A percentile compares a stretch with the other conserved stretches of the same genome.
phyloP scores from a whole-genome alignment of 2,113 vertebrate species.

The Rhinoderma darwinii region DNA sequence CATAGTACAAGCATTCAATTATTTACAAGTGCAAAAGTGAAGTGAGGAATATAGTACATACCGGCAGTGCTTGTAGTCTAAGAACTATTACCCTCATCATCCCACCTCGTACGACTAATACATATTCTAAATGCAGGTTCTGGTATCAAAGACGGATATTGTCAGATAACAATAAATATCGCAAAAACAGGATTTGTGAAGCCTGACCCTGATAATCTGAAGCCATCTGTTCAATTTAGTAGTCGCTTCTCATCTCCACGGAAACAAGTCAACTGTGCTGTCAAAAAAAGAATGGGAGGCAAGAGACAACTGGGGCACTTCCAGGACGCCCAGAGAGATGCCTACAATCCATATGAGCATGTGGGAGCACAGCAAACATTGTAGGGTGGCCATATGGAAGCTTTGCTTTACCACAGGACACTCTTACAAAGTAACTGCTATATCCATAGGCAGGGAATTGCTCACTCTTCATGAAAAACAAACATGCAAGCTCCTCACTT shows the following conservation, averaged over 20 bases:
- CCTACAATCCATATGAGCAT: constrained; percentile 40
- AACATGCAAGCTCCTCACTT: background rate
- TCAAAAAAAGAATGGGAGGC: constrained; percentile 8
- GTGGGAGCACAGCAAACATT: constrained; percentile 32
- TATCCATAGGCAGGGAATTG: background rate
- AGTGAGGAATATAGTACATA: background rate
- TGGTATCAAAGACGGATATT: background rate
- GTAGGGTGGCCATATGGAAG: constrained; percentile 42
- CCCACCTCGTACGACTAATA: background rate
- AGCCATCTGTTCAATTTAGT: constrained; percentile 49
- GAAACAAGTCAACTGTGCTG: constrained; percentile 53
- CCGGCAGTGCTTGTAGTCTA: background rate
- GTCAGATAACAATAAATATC: constrained; percentile 2
- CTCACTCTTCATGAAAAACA: background rate
- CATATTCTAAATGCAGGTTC: background rate
- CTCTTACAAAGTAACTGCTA: background rate
- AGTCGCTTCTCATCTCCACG: constrained; percentile 48
- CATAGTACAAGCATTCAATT: background rate
- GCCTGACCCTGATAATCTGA: constrained; percentile 37
- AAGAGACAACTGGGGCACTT: constrained; percentile 34
- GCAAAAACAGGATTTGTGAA: constrained; percentile 37
- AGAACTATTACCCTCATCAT: background rate
- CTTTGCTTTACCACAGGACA: background rate
- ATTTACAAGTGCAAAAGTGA: constrained; percentile 12
- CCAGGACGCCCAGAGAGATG: constrained; percentile 34